Evolutionary conservation across 2,888 invertebrate genomes (phyloP).

Genomic region (Escarpia spicata): DNA sequence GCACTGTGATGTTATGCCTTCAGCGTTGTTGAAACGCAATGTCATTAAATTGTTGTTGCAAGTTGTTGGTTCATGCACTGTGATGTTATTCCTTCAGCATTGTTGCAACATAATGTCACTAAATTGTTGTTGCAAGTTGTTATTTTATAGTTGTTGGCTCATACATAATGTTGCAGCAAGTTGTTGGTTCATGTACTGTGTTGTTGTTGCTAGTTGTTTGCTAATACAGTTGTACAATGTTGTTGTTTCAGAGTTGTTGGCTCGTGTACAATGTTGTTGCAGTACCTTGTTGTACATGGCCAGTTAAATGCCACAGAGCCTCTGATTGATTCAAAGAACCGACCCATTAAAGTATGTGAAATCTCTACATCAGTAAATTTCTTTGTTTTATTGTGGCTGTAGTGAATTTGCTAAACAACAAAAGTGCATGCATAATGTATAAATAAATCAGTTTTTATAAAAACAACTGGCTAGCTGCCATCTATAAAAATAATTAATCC

Average conservation of each 20-base stretch:
- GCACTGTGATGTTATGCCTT: too few relatives aligned
- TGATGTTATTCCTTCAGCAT: too few relatives aligned
- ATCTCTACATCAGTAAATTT: neutral
- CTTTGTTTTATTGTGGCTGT: neutral
- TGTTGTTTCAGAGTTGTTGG: constrained; percentile 71
- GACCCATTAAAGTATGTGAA: constrained; percentile 76
- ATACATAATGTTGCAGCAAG: neutral
- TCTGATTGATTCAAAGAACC: constrained; percentile 77
- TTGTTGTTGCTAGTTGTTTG: neutral
- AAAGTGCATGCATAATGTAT: neutral
- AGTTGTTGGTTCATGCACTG: too few relatives aligned
- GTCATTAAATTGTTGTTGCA: too few relatives aligned
- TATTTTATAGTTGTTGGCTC: too few relatives aligned
- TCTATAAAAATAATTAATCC: too few relatives aligned
- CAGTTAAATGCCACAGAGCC: constrained; percentile 75
- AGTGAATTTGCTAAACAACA: neutral
- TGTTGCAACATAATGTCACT: neutral
- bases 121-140: neutral
- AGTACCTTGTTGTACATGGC: constrained; percentile 74
- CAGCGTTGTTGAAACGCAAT: too few relatives aligned
- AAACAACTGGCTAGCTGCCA: too few relatives aligned
- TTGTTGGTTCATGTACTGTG: too few relatives aligned
- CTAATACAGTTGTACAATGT: constrained; percentile 59
- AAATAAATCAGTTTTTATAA: neutral
- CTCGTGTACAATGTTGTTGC: constrained; percentile 71